Conservation (phyloP, 2,888 invertebrate genomes). For the Parnassius glacialis region DNA sequence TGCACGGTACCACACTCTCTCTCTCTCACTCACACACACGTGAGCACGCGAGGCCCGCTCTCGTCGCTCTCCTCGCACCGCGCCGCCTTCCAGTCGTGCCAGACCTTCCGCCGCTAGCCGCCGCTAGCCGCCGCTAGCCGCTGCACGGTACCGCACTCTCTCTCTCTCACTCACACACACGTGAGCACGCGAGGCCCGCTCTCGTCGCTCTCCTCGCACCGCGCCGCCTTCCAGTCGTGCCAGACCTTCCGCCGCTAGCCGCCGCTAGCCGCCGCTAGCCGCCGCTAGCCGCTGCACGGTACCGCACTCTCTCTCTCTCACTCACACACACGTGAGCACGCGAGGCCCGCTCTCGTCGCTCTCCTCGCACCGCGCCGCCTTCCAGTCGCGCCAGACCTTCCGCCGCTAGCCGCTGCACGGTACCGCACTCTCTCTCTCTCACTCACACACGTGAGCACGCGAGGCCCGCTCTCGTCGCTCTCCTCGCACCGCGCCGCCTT, state of each 20-base stretch:
- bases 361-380: too few relatives aligned
- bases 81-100: conserved; percentile 60
- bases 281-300: conserved; percentile 31
- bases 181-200: conserved; percentile 78
- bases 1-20: conserved; percentile 30
- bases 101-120: conserved; percentile 52
- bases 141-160: conserved; percentile 32
- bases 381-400: neutral
- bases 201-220: conserved; percentile 62
- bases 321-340: too few relatives aligned
- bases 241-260: conserved; percentile 50
- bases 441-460: conserved; percentile 76
- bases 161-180: conserved; percentile 41
- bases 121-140: conserved; percentile 55
- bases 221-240: conserved; percentile 57
- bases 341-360: too few relatives aligned
- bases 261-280: conserved; percentile 33
- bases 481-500: conserved; percentile 61
- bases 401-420: conserved; percentile 9
- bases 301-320: neutral
- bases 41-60: conserved; percentile 79
- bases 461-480: conserved; percentile 64
- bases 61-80: conserved; percentile 60
- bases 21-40: conserved; percentile 41
- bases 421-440: neutral